These are phyloP conservation scores for Ceratina japonica DNA, from an alignment of 1,140 invertebrate species.

Conservation along the genomic window DNA sequence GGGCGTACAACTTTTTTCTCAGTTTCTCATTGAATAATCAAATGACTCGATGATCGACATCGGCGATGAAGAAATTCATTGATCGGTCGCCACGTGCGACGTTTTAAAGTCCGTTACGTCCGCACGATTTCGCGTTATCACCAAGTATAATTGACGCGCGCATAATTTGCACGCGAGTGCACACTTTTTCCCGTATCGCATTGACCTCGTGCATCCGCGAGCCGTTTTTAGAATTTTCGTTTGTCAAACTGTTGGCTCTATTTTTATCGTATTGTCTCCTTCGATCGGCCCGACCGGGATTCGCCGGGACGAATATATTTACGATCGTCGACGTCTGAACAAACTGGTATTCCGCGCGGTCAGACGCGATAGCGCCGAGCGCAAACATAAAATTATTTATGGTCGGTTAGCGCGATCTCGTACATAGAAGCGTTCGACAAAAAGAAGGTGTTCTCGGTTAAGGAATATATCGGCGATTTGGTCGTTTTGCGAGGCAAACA, in stretches of 20 bases:
- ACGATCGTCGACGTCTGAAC: too few relatives aligned
- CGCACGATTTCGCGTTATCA: neutral
- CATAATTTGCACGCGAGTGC: neutral
- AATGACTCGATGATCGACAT: neutral
- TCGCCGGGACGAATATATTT: too few relatives aligned
- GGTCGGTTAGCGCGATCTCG: neutral
- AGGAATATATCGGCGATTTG: neutral
- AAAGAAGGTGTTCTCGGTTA: neutral
- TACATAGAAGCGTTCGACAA: neutral
- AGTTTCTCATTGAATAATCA: neutral
- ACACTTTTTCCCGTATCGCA: too few relatives aligned
- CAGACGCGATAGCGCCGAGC: too few relatives aligned
- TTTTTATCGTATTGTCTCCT: too few relatives aligned
- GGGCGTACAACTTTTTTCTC: too few relatives aligned
- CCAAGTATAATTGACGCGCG: neutral
- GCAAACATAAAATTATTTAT: too few relatives aligned
- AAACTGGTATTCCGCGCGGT: too few relatives aligned
- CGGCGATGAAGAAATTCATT: neutral
- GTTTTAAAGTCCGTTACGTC: neutral
- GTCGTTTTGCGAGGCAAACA: slow-evolving; percentile 27
- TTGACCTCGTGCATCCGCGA: too few relatives aligned
- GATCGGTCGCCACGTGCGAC: neutral
- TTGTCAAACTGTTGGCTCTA: too few relatives aligned
- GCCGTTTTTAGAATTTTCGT: too few relatives aligned
- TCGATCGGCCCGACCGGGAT: too few relatives aligned